Conservation (phyloP, 1,140 invertebrate species). For the Pissodes strobi region DNA sequence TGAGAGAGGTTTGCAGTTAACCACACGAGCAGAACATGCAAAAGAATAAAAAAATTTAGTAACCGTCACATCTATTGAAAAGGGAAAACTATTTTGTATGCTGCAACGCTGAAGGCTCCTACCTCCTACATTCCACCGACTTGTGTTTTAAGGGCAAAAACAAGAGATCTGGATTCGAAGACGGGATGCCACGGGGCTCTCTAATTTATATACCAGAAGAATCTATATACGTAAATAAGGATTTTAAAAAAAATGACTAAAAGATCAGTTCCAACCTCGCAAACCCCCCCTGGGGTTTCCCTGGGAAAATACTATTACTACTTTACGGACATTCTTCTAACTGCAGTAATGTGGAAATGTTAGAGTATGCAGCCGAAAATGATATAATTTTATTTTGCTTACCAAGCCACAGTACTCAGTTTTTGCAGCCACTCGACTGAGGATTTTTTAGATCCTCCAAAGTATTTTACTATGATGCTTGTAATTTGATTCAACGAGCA, state of each 20-base stretch:
- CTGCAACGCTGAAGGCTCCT: slow-evolving; percentile 34
- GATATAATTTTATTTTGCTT: slow-evolving; percentile 44
- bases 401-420: slow-evolving; percentile 46
- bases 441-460: slow-evolving; percentile 47
- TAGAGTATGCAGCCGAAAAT: slow-evolving; percentile 41
- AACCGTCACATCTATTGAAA: slow-evolving; percentile 35
- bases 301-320: slow-evolving; percentile 51
- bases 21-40: slow-evolving; percentile 45
- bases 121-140: slow-evolving; percentile 35
- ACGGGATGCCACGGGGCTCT: slow-evolving; percentile 46
- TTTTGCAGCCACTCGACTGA: slow-evolving; percentile 45
- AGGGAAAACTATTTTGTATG: slow-evolving; percentile 42
- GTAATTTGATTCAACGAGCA: no score
- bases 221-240: slow-evolving; percentile 40
- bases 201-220: slow-evolving; percentile 43
- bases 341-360: slow-evolving; percentile 35
- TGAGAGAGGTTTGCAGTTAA: slow-evolving; percentile 55
- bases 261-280: slow-evolving; percentile 46
- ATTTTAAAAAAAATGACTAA: slow-evolving; percentile 43
- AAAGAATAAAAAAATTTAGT: slow-evolving; percentile 46
- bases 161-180: slow-evolving; percentile 40
- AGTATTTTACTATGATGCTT: slow-evolving; percentile 1
- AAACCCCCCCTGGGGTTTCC: no score
- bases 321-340: slow-evolving; percentile 55
- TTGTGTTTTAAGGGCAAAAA: slow-evolving; percentile 43